Evolutionary conservation across 1,140 invertebrate species (phyloP).

Genomic region (Amphibalanus amphitrite): DNA sequence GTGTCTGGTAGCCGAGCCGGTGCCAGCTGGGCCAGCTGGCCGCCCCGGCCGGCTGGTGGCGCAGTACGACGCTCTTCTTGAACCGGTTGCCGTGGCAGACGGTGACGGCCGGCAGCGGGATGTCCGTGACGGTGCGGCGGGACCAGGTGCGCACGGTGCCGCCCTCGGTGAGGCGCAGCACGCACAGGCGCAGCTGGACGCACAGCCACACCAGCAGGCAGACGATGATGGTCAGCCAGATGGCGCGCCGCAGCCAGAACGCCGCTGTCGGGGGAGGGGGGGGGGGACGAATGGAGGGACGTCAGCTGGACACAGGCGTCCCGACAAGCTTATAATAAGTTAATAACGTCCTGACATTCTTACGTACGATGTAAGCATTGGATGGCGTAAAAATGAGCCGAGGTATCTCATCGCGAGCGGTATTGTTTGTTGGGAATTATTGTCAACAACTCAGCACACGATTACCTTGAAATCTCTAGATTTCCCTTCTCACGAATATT

Average conservation of each 20-base stretch:
- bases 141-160: neutral
- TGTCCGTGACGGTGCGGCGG: neutral
- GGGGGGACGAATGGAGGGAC: too few relatives aligned
- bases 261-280: neutral
- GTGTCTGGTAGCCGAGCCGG: neutral
- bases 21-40: neutral
- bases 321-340: too few relatives aligned
- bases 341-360: too few relatives aligned
- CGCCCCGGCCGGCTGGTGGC: neutral
- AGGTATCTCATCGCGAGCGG: too few relatives aligned
- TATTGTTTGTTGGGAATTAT: too few relatives aligned
- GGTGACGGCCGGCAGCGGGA: constrained; percentile 2
- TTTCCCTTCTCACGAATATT: too few relatives aligned
- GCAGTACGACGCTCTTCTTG: neutral
- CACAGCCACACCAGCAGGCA: neutral
- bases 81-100: neutral
- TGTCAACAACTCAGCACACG: too few relatives aligned
- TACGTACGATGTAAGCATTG: too few relatives aligned
- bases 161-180: neutral
- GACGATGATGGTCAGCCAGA: neutral
- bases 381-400: too few relatives aligned
- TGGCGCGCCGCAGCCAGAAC: neutral
- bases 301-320: too few relatives aligned
- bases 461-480: too few relatives aligned
- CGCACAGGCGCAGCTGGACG: neutral